A percentile compares a stretch with the other conserved stretches of the same genome.
phyloP scores from a whole-genome alignment of 2,797 vertebrate species.

The Streptopelia turtur region DNA sequence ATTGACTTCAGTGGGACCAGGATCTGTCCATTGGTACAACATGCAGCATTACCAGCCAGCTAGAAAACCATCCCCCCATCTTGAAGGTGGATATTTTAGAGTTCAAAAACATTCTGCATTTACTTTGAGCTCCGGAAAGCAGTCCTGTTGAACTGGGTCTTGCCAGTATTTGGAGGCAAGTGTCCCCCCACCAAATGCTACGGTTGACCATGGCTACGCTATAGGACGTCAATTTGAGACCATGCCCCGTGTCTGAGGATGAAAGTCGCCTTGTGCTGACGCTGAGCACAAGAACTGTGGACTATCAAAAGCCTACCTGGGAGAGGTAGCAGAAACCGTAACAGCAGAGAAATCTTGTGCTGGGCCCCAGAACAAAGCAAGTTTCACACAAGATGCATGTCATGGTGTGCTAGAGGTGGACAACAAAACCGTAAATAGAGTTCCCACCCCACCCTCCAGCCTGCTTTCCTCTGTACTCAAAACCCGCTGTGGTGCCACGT shows the following conservation, averaged over 20 bases:
- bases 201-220: background rate
- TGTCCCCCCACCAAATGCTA: background rate
- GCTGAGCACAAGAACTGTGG: background rate
- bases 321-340: background rate
- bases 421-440: background rate
- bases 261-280: background rate
- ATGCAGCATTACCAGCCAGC: background rate
- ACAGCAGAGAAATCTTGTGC: background rate
- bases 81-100: background rate
- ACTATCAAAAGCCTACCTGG: background rate
- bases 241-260: background rate
- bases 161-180: background rate
- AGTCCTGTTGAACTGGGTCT: background rate
- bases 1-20: background rate
- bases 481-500: background rate
- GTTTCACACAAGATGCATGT: background rate
- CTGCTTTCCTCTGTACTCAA: background rate
- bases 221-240: background rate
- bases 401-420: rapidly evolving
- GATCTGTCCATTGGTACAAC: background rate
- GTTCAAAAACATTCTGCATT: background rate
- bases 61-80: background rate
- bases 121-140: background rate
- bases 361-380: background rate
- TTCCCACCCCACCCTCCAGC: background rate